Evolutionary conservation across 2,113 vertebrate genomes (phyloP), one percentile per base, ranked within the genome.

Genomic region (Chloebia gouldiae): DNA sequence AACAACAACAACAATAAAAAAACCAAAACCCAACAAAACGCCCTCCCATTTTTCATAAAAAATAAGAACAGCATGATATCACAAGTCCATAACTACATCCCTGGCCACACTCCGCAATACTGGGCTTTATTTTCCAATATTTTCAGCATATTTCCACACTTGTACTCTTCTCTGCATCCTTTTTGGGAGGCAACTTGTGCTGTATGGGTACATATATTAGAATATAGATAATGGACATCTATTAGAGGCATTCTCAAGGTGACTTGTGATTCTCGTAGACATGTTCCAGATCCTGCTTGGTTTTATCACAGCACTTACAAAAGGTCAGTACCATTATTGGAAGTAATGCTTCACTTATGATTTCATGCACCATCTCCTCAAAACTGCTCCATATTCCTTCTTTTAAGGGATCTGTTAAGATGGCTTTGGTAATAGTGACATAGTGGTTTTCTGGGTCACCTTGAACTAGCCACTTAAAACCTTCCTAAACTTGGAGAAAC

Each of bases 361-460:
- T 94, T 95, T 94, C 88, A 94, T 82, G 78, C 70, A 65, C 37
- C 70, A 85, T 71, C 78, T 96, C 78, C 63, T 92, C 66, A 91
- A 93, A 93, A 87, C 49, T 64, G 33, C 28, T 69, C 81, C 40
- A 30, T 79, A 72, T 75, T 90, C 90, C n/a, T 28, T 63, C 53
- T 68, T 87, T 90, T 79, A 94, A 78, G 24, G 51, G 44, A 21
- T 49, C 21, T 42, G 15, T 77, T 87, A 84, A 87, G 7, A 11
- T 40, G 28, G 6, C 6, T 88, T 79, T 53, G 35, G 39, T 79
- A 31, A 72, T 60, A 80, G 33, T 65, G 28, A 6, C 24, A 40
- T 8, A 44, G 21, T 44, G 57, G 15, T 69, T 87, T 93, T 35
- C 50, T 72, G 31, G n/a, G 57, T 96, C 70, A 94, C 90, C 92